Evolutionary conservation across 2,113 vertebrate species (phyloP), one percentile per base, ranked within the genome.

Genomic region (Macrotis lagotis): DNA sequence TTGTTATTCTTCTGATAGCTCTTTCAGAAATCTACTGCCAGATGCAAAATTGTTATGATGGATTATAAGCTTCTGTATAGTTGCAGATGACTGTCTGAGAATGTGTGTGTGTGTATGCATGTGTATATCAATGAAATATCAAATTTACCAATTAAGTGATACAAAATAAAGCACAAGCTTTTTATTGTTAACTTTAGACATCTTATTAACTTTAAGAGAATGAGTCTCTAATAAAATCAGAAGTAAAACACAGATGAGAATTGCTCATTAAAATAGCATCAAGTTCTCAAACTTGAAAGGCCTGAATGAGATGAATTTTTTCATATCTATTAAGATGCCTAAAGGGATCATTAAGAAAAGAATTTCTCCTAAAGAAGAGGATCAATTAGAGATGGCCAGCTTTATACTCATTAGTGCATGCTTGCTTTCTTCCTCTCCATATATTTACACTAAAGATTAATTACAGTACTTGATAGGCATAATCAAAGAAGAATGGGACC

Each of bases 271-370:
- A 92, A 49, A 94, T 2, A 93, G 25, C 19, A 91, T 95, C 89
- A 92, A 97, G 66, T 94, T 91, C 28, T 96, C 93, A 95, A 44
- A 94, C 26, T 96, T 97, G 90, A 98, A 98, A 95, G 97, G 50
- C 66, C 26, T 92, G 51, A 12, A 91, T 37, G 47, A 97, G 50
- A 1, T 93, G 90, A 90, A 89, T 97, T 97, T 97, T 74, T 83
- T 97, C 47, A 88, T 94, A 91, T 97, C 97, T 97, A 51, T 97
- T 95, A 98, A 96, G 50, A 47, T 96, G n/a, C 49, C 96, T 97
- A 50, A 98, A 97, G 55, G n/a, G 16, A 97, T 98, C 91, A 97
- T 97, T 98, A 98, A 94, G 90, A 96, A 97, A 95, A 95, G n/a
- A 22, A 96, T 97, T 97, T 98, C 51, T 97, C 47, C 89, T 95